Base-by-base conservation (phyloP, 2,797 vertebrate genomes). In the Microhierax caerulescens region DNA sequence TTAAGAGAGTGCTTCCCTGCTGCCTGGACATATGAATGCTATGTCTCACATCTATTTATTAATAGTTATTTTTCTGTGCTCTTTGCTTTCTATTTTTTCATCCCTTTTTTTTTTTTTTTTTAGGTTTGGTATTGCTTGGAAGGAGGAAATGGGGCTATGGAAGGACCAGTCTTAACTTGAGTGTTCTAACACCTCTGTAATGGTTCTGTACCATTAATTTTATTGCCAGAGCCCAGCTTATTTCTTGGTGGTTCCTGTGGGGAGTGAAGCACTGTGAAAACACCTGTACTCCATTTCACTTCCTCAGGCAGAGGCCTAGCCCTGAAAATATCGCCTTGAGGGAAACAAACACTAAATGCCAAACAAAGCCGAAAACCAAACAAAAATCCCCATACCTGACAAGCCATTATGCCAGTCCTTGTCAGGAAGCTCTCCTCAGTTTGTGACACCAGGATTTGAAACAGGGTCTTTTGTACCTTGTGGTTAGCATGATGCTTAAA, bases 361-460 rank as follows among this genome's bases (percentile, higher is more conserved):
- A 92, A 88, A 92, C 23, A 72, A 41, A 54, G 57, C 53, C 69
- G 37, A 61, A 88, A 90, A 67, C 3, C 16, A 69, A 61, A n/a
- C 53, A 65, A 69, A 95, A 90, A n/a, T 9, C 53, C 45, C 83
- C 65, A 32, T 6, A 51, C 34, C 69, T 56, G 47, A 73, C 24
- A 83, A 91, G 47, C 14, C 30, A 39, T 17, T 7, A 48, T 2
- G 13, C 11, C 68, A 64, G 0, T 32, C 50, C 73, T 79, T 69
- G 60, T 32, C 85, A 80, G 73, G 69, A 77, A 95, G 43, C 36
- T 83, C 63, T 83, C 63, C 85, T 83, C 60, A 59, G 61, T 50
- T 95, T 80, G 47, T 83, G 73, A 94, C 91, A 90, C 69, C 67
- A 95, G 95, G 78, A 95, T 64, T 84, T 57, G 74, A 96, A 94